Conservation (phyloP, 2,888 invertebrate genomes). For the Drosophila ochracea region DNA sequence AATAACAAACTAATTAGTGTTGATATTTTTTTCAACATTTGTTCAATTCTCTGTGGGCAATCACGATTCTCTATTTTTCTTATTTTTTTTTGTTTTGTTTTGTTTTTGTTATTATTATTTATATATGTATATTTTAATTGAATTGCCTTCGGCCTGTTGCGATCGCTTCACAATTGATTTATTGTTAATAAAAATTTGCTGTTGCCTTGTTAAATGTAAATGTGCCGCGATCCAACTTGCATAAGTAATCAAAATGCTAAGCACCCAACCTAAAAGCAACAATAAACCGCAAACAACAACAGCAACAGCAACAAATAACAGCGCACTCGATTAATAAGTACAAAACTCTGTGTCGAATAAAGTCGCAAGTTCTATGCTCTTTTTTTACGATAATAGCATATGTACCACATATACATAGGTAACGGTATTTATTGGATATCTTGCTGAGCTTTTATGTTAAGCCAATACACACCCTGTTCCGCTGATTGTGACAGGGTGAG, state of each 20-base stretch:
- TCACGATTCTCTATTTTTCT: constrained; percentile 50
- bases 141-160: constrained; percentile 60
- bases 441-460: not conserved
- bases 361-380: constrained; percentile 38
- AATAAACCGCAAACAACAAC: constrained; percentile 24
- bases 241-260: constrained; percentile 67
- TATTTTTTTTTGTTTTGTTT: constrained; percentile 30
- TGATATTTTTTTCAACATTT: constrained; percentile 58
- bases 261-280: constrained; percentile 26
- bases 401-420: not conserved
- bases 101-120: constrained; percentile 30
- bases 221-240: constrained; percentile 59
- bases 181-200: constrained; percentile 71
- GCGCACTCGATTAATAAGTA: constrained; percentile 57
- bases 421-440: not conserved
- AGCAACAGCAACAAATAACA: constrained; percentile 20
- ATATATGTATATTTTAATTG: constrained; percentile 68
- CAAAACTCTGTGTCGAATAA: not conserved
- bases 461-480: not conserved
- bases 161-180: constrained; percentile 73
- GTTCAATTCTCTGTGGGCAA: constrained; percentile 43
- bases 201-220: constrained; percentile 70
- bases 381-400: not conserved
- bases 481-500: not conserved
- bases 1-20: constrained; percentile 78